Base-by-base conservation (phyloP, 2,797 vertebrate genomes). In the Hephaestus fuliginosus region DNA sequence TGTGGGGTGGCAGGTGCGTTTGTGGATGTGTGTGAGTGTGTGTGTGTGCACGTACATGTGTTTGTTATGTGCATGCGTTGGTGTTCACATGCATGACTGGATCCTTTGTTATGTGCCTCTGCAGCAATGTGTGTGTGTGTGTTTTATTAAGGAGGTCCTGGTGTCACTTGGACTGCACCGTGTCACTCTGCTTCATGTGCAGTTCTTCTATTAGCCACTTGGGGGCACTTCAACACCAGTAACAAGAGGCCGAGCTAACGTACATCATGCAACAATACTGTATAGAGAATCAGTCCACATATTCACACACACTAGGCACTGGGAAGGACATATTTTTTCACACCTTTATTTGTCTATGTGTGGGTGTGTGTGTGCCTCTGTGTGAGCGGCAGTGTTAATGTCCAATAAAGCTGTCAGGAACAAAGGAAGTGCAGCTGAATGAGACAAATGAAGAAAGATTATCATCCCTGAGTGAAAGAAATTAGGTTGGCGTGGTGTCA, bases 151-250 rank as follows among this genome's bases (percentile, higher is more conserved):
- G 3, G 48, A 58, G 30, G 56, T 49, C 12, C 46, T 10, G 17
- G 48, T 78, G 41, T 71, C 43, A 58, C 41, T 53, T 25, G 18
- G 77, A 39, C 48, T 46, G 20, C 39, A 15, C 43, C 22, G n/a
- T 57, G 43, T 62, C 36, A 60, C 8, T 12, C 33, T 43, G 53
- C 17, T 49, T 44, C 49, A 52, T 2, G 0, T 56, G 15, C 55
- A 78, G 44, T 79, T 87, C 55, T 58, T 18, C 20, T 49, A 68
- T 66, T 65, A n/a, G 43, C 77, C 92, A 88, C 86, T 81, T 90
- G 90, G 83, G 70, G 91, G 89, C 91, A 86, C 89, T 93, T 70
- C 43, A 76, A 85, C 74, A 89, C 79, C 86, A 91, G 48, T 70
- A 76, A 86, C 43, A 60, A 10, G 39, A 65, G 10, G 62, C 7